These are phyloP conservation scores for Psophia crepitans DNA, from an alignment of 2,113 vertebrate genomes.

Conservation along the genomic window DNA sequence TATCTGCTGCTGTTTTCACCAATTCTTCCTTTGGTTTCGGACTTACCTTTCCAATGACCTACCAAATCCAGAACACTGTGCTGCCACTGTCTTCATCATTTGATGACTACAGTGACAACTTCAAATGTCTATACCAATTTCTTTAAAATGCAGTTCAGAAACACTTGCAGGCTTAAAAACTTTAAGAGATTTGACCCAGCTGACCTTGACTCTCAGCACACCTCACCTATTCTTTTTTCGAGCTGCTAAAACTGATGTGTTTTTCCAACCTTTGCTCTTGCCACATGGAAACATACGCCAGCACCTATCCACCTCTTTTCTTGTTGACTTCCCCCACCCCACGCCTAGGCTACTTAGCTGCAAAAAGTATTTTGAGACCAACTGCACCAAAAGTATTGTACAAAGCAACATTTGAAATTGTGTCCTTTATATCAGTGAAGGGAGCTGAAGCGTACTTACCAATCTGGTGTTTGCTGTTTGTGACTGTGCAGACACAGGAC, in stretches of 20 bases:
- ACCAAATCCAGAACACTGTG: not conserved
- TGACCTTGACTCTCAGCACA: not conserved
- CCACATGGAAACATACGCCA: not conserved
- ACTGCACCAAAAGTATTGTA: not conserved
- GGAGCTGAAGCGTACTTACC: slow-evolving; percentile 66
- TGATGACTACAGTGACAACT: not conserved
- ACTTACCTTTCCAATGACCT: not conserved
- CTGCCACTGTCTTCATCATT: not conserved
- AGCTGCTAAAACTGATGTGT: not conserved
- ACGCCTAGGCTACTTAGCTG: not conserved
- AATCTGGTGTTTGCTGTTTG: slow-evolving; percentile 61
- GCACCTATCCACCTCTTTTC: not conserved
- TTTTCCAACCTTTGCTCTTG: not conserved
- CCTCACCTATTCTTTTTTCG: not conserved
- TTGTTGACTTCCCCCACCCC: not conserved
- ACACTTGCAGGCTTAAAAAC: not conserved
- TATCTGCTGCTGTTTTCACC: not conserved
- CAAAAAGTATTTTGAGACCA: not conserved
- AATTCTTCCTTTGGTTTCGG: not conserved
- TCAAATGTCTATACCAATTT: not conserved
- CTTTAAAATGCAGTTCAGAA: not conserved
- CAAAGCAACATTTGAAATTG: not conserved
- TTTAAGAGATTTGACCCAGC: not conserved
- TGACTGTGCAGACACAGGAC: slow-evolving; percentile 69
- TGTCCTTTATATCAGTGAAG: not conserved